These are phyloP conservation scores for Xenopus tropicalis DNA, from an alignment of 2,113 vertebrate species.

Conservation along the genomic window UCB_Xtro_10.0 CM004448.2:68172501-68173000, in stretches of 20 bases:
- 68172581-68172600: slow-evolving; percentile 20
- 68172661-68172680: slow-evolving; percentile 27
- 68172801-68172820: too few relatives aligned
- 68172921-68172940: too few relatives aligned
- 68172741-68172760: background rate
- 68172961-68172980: too few relatives aligned
- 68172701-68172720: slow-evolving; percentile 29
- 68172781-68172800: too few relatives aligned
- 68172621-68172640: slow-evolving; percentile 34
- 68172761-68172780: background rate
- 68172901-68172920: too few relatives aligned
- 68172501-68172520: background rate
- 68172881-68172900: too few relatives aligned
- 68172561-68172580: slow-evolving; percentile 17
- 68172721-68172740: background rate
- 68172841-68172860: too few relatives aligned
- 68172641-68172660: slow-evolving; percentile 19
- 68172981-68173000: too few relatives aligned
- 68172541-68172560: background rate
- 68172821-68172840: too few relatives aligned
- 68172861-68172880: too few relatives aligned
- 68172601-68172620: slow-evolving; percentile 17
- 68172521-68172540: background rate
- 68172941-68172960: too few relatives aligned
- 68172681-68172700: slow-evolving; percentile 4